phyloP scores from a whole-genome alignment of 2,888 invertebrate species.

The Fragum fragum region DNA sequence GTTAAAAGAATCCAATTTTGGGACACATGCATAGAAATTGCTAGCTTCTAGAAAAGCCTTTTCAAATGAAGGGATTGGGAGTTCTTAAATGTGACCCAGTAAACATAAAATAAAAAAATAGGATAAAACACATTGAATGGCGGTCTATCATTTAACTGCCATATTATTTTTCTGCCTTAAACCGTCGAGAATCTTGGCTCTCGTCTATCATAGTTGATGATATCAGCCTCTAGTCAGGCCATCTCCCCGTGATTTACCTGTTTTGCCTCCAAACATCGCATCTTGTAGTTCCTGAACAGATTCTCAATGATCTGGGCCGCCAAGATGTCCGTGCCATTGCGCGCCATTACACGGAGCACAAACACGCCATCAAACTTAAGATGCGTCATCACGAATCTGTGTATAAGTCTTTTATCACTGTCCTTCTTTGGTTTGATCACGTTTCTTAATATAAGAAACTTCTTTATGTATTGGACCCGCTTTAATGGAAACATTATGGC shows the following conservation, averaged over 20 bases:
- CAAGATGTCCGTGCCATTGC: conserved; percentile 79
- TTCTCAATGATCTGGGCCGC: conserved; percentile 74
- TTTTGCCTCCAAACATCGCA: conserved; percentile 35
- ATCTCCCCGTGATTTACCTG: conserved; percentile 40
- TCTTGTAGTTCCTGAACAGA: conserved; percentile 69
- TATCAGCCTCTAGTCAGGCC: conserved; percentile 22
- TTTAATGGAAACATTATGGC: conserved; percentile 77
- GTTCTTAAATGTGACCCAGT: not conserved
- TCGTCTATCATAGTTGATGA: conserved; percentile 29
- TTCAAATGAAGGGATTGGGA: not conserved
- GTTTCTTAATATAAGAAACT: conserved; percentile 74
- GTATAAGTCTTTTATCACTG: conserved; percentile 68
- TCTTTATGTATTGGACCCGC: conserved; percentile 77
- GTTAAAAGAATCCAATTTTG: no score
- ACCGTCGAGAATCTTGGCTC: conserved; percentile 16
- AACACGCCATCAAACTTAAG: conserved; percentile 80
- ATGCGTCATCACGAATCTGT: conserved; percentile 76
- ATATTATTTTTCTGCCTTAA: not conserved
- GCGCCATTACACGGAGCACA: conserved; percentile 75
- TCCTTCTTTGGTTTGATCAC: conserved; percentile 66
- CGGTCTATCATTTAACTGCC: not conserved
- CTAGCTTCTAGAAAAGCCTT: not conserved
- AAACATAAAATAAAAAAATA: no score
- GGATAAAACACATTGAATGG: no score
- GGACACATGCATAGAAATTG: no score